phyloP scores from a whole-genome alignment of 2,113 vertebrate genomes.

The Myotis brandtii region DNA sequence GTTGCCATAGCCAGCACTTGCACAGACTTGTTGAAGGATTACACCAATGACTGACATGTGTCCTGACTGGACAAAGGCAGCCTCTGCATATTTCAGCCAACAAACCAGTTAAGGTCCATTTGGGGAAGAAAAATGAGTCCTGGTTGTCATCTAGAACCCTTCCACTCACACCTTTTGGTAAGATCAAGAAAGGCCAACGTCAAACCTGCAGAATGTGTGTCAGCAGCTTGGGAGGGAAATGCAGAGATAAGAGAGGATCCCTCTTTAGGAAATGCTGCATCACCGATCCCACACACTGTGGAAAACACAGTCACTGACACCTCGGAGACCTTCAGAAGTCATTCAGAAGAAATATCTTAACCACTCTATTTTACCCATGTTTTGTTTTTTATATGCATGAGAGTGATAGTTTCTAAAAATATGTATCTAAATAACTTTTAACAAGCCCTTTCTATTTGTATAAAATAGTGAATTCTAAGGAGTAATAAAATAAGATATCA shows the following conservation, averaged over 20 bases:
- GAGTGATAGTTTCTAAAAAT: background rate
- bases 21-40: background rate
- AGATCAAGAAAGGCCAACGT: background rate
- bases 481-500: background rate
- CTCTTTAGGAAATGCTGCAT: background rate
- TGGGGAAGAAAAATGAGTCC: background rate
- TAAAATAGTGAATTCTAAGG: background rate
- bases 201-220: too few relatives aligned
- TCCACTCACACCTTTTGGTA: background rate
- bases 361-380: background rate
- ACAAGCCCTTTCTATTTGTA: background rate
- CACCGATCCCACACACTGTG: too few relatives aligned
- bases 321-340: background rate
- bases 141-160: background rate
- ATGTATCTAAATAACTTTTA: background rate
- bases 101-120: background rate
- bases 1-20: too few relatives aligned
- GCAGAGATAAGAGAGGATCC: background rate
- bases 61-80: background rate
- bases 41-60: background rate
- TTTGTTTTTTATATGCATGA: background rate
- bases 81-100: background rate
- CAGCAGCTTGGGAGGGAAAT: background rate
- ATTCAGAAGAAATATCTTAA: background rate
- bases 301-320: background rate